Evolutionary conservation across 2,113 vertebrate genomes (phyloP).

Genomic region (Leptodactylus fuscus): DNA sequence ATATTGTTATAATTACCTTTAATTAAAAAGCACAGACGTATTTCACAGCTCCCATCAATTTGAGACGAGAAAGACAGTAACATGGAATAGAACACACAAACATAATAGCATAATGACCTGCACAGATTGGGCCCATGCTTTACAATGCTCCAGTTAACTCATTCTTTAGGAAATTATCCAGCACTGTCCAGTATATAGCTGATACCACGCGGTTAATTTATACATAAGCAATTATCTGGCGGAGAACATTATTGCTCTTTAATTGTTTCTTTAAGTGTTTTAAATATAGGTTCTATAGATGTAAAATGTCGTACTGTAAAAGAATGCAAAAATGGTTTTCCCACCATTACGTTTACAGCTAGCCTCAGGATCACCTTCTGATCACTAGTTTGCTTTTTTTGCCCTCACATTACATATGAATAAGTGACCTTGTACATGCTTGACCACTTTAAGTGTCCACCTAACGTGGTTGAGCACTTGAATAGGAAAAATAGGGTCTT

Average conservation of each 20-base stretch:
- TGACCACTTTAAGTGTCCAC: no score
- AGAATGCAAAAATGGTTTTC: no score
- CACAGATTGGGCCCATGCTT: conserved; percentile 16
- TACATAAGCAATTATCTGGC: not conserved
- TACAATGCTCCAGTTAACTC: conserved; percentile 16
- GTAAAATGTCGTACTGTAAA: no score
- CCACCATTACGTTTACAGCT: no score
- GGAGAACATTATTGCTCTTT: not conserved
- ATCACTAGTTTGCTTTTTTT: no score
- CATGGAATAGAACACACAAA: conserved; percentile 39
- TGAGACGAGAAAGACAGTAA: conserved; percentile 34
- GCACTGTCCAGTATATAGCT: not conserved
- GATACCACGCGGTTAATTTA: not conserved
- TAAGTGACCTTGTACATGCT: no score
- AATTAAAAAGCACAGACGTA: conserved; percentile 52
- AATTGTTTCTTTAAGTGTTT: not conserved
- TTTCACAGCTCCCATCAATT: conserved; percentile 49
- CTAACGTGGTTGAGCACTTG: no score
- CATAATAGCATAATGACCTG: conserved; percentile 36
- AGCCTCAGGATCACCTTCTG: no score
- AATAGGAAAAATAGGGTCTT: no score
- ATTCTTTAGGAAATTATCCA: not conserved
- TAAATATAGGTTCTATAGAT: no score
- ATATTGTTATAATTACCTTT: conserved; percentile 58
- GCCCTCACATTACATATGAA: no score